Conservation (phyloP, 2,797 vertebrate species). For the Paramormyrops hopkinsi region DNA sequence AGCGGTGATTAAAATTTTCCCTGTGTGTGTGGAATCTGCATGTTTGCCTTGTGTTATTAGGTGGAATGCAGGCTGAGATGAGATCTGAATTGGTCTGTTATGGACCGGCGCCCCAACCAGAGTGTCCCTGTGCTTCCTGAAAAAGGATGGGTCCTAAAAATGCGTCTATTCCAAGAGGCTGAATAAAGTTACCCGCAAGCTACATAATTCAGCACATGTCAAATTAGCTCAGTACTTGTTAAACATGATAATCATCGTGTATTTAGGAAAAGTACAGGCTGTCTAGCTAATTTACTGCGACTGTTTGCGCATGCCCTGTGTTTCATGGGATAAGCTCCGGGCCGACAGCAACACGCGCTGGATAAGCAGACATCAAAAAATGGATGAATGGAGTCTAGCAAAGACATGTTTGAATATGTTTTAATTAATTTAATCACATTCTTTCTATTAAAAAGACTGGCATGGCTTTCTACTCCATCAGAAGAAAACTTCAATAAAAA, state of each 20-base stretch:
- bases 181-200: neutral
- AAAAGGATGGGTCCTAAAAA: neutral
- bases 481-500: neutral
- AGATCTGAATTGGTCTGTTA: neutral
- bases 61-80: neutral
- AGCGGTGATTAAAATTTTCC: neutral
- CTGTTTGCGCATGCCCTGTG: neutral
- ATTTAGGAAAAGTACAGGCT: neutral
- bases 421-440: slow-evolving; percentile 3
- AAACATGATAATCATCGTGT: neutral
- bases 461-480: neutral
- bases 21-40: neutral
- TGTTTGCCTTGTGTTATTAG: neutral
- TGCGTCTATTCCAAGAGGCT: neutral
- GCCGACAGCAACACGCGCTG: neutral
- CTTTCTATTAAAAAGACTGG: neutral
- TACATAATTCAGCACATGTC: neutral
- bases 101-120: neutral
- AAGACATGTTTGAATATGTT: neutral
- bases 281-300: neutral
- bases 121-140: neutral
- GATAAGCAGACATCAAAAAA: neutral
- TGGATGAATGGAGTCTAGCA: neutral
- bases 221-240: neutral
- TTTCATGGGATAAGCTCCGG: neutral